A percentile compares a stretch with the other conserved stretches of the same genome.
phyloP scores from a whole-genome alignment of 2,113 vertebrate genomes.

The Mormyrus iriodes region DNA sequence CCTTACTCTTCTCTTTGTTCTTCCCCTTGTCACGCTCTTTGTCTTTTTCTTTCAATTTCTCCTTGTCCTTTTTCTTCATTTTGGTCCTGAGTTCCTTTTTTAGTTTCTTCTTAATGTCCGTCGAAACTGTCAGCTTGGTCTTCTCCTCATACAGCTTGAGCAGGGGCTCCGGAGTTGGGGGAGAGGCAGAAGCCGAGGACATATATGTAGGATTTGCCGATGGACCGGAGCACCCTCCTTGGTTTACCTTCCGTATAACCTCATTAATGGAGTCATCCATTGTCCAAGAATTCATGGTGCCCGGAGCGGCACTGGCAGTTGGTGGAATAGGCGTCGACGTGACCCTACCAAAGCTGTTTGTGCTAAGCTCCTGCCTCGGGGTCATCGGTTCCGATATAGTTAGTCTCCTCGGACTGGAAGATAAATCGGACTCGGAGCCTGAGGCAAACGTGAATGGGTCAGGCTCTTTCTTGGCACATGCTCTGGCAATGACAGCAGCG shows the following conservation, averaged over 20 bases:
- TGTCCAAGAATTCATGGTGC: constrained; percentile 69
- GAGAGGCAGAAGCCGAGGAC: constrained; percentile 83
- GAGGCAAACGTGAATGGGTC: constrained; percentile 91
- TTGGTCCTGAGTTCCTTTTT: constrained; percentile 89
- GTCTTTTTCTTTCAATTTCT: constrained; percentile 74
- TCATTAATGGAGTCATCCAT: constrained; percentile 94
- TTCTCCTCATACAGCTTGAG: constrained; percentile 82
- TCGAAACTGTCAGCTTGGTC: constrained; percentile 63
- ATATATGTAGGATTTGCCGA: constrained; percentile 60
- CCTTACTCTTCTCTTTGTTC: constrained; percentile 75
- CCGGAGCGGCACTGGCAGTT: constrained; percentile 41
- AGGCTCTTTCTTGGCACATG: constrained; percentile 78
- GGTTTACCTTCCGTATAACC: constrained; percentile 81
- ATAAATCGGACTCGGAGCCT: constrained; percentile 82
- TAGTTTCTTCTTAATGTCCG: constrained; percentile 83
- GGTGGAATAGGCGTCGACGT: constrained; percentile 70
- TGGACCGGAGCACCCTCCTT: constrained; percentile 64
- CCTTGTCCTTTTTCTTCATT: constrained; percentile 88
- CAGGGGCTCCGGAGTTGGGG: constrained; percentile 81
- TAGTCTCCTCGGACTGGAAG: constrained; percentile 83
- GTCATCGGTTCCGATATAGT: constrained; percentile 74
- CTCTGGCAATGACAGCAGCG: constrained; percentile 85
- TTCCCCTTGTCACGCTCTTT: constrained; percentile 75
- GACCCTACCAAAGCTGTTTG: constrained; percentile 61
- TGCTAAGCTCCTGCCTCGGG: constrained; percentile 62